Conservation (phyloP, 1,140 invertebrate genomes). For the Teleogryllus occipitalis region DNA sequence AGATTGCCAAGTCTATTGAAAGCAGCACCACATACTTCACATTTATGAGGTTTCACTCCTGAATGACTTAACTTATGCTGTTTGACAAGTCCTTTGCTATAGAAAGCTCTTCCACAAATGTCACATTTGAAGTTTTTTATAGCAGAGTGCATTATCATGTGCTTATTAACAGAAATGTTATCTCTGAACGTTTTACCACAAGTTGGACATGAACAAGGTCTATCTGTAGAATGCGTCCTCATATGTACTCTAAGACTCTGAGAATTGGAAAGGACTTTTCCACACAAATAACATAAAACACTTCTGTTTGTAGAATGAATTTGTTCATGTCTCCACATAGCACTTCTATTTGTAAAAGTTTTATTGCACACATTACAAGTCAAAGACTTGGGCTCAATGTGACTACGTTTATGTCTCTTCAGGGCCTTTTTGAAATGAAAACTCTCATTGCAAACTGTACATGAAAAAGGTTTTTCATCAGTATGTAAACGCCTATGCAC, state of each 20-base stretch:
- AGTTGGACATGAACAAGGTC: constrained; percentile 15
- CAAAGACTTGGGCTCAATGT: constrained; percentile 13
- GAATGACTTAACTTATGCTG: constrained; percentile 20
- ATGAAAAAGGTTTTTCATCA: constrained; percentile 19
- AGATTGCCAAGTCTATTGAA: constrained; percentile 36
- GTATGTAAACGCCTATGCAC: constrained; percentile 17
- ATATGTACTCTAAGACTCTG: constrained; percentile 18
- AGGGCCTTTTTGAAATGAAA: constrained; percentile 20
- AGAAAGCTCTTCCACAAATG: constrained; percentile 18
- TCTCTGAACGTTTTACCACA: constrained; percentile 18
- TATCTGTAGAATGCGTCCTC: constrained; percentile 18
- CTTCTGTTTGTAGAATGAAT: constrained; percentile 18
- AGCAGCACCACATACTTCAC: constrained; percentile 16
- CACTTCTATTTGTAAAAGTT: constrained; percentile 10
- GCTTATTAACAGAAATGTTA: constrained; percentile 13
- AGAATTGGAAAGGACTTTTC: constrained; percentile 19
- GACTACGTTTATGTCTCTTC: constrained; percentile 8
- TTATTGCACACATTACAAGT: constrained; percentile 14
- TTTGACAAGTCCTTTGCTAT: constrained; percentile 19
- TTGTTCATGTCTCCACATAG: constrained; percentile 19
- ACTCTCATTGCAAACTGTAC: constrained; percentile 4
- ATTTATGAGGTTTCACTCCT: constrained; percentile 19
- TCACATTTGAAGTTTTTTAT: constrained; percentile 18
- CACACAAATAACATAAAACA: constrained; percentile 19
- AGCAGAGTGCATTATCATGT: constrained; percentile 17